A percentile compares a stretch with the other conserved stretches of the same genome.
Conservation (phyloP, 2,888 invertebrate genomes). For the Celastrina argiolus region DNA sequence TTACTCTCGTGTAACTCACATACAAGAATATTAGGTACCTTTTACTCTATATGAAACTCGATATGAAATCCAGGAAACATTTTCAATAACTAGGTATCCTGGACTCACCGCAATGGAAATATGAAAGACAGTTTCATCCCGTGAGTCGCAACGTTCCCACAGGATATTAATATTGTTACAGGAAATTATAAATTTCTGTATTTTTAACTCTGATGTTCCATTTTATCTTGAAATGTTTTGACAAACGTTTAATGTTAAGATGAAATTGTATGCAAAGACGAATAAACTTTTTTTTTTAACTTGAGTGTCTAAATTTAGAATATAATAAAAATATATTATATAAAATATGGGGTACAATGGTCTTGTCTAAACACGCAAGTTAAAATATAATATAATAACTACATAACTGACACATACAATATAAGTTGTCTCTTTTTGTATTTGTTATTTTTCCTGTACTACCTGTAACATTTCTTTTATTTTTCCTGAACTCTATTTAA, state of each 20-base stretch:
- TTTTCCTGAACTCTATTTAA: no score
- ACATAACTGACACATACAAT: no score
- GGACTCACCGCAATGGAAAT: constrained; percentile 17
- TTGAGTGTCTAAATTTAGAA: no score
- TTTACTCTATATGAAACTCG: not conserved
- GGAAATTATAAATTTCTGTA: constrained; percentile 12
- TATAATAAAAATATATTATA: no score
- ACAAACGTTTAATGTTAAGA: not conserved
- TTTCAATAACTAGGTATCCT: constrained; percentile 20
- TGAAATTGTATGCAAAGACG: not conserved
- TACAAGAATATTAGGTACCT: not conserved
- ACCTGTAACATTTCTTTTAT: no score
- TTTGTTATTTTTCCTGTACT: no score
- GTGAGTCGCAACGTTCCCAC: constrained; percentile 14
- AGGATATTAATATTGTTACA: constrained; percentile 20
- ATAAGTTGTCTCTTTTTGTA: no score
- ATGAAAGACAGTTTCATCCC: constrained; percentile 21
- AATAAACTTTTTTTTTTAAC: not conserved
- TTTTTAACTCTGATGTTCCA: not conserved
- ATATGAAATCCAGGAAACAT: constrained; percentile 8
- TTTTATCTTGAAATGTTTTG: not conserved
- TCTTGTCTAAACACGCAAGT: no score
- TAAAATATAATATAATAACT: no score
- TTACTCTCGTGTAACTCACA: not conserved
- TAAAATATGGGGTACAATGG: no score